Evolutionary conservation across 2,888 invertebrate genomes (phyloP), one percentile per base, ranked within the genome.

Genomic region (Dolichopus griseipennis): DNA sequence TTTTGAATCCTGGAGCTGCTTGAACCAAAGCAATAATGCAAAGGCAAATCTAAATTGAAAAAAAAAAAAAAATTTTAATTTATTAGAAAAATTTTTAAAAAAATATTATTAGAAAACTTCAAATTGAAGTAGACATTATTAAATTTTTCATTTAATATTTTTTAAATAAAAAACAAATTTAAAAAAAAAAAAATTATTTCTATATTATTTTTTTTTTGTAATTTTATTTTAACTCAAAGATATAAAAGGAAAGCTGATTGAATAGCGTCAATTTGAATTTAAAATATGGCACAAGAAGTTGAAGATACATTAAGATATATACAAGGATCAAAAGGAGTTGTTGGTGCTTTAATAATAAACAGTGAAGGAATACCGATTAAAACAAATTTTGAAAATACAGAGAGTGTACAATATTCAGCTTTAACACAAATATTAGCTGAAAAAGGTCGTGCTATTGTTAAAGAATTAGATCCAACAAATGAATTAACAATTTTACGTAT

Each of bases 401-500:
- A 22, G 8, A 65, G 75, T 0, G 66, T 68, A 18, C 68, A 68
- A 12, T 68, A 68, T 21, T 27, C 66, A 8, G 66, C 64, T 21
- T 21, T 68, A 33, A 68, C 66, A 66, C 15, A 33, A 12, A 63
- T 27, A n/a, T 65, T 68, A 15, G 34, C 21, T 43, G 68, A 68
- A 41, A 68, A 68, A 62, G 22, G 21, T 22, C 21, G 22, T 10
- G 64, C 63, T 27, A 71, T 73, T 63, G 70, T 75, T 1, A 3
- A 69, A 7, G 75, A 75, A 64, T 61, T 75, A 72, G 75, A 75
- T 34, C 62, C 68, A 34, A 61, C 68, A 61, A 75, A 75, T 22
- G 77, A 75, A 52, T 75, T 75, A 33, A 66, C 21, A 7, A 22
- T 20, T 21, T 12, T 97, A 27, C 85, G 96, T 70, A 88, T 97